Percentiles rank a stretch among this genome's conserved stretches.
These are phyloP conservation scores for Periophthalmus magnuspinnatus DNA, from an alignment of 2,797 vertebrate species.

Conservation along the genomic window DNA sequence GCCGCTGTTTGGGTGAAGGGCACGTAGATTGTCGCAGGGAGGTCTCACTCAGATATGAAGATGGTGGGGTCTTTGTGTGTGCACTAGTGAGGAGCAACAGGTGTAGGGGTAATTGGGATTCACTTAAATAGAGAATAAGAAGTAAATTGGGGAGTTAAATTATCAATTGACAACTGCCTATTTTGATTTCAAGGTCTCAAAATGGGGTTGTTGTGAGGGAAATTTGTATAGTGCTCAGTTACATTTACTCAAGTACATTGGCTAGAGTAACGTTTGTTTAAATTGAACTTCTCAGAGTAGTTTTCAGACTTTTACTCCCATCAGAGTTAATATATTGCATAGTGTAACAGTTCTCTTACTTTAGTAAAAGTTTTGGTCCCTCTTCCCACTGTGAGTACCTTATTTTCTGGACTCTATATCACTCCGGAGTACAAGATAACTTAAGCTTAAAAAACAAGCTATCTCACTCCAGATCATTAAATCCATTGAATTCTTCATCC, in stretches of 20 bases:
- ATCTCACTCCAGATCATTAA: too few species aligned
- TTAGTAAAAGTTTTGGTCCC: too few species aligned
- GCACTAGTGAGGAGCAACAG: slow-evolving; percentile 35
- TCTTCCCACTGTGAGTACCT: too few species aligned
- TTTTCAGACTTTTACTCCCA: too few species aligned
- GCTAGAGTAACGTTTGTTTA: not conserved
- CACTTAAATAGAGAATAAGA: slow-evolving; percentile 14
- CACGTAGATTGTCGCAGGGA: slow-evolving; percentile 52
- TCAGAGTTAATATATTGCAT: too few species aligned
- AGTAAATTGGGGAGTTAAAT: not conserved
- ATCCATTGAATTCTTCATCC: too few species aligned
- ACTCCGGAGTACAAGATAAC: too few species aligned
- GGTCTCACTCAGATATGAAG: slow-evolving; percentile 60
- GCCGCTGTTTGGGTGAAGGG: slow-evolving; percentile 51
- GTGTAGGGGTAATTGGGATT: slow-evolving; percentile 39
- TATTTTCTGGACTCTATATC: too few species aligned
- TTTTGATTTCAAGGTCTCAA: not conserved
- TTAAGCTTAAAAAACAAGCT: too few species aligned
- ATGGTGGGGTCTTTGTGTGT: slow-evolving; percentile 41
- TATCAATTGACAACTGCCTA: not conserved
- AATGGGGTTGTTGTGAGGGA: not conserved
- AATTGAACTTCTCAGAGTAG: too few species aligned
- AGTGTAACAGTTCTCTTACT: too few species aligned
- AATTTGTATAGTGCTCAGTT: not conserved
- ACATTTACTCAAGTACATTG: not conserved